Conservation (phyloP, 2,797 vertebrate genomes). For the Leptodactylus fallax region DNA sequence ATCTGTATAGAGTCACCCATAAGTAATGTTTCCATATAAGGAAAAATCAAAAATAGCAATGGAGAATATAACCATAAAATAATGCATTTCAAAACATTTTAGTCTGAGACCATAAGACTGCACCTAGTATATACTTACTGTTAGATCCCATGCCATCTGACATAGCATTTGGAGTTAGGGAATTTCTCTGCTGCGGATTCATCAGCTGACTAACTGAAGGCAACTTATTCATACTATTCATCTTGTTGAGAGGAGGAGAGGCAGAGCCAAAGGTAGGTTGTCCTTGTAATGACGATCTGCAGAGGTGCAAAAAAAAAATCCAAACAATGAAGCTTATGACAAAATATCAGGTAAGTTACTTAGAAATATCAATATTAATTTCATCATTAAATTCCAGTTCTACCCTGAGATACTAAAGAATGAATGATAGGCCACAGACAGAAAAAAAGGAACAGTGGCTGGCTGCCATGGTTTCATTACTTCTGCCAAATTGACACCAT, state of each 20-base stretch:
- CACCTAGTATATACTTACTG: conserved; percentile 82
- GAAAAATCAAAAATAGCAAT: not conserved
- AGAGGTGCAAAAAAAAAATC: conserved; percentile 56
- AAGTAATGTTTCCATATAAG: not conserved
- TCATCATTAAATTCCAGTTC: not conserved
- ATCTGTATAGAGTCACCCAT: not conserved
- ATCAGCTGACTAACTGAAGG: conserved; percentile 99
- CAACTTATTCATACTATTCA: conserved; percentile 92
- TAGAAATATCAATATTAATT: not conserved
- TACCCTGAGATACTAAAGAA: not conserved
- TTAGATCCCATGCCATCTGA: conserved; percentile 89
- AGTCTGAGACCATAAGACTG: not conserved
- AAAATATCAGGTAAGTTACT: not conserved
- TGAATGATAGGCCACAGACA: not conserved
- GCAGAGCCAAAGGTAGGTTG: conserved; percentile 87
- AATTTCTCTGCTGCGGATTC: conserved; percentile 96
- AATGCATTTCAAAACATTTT: not conserved
- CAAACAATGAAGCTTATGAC: not conserved
- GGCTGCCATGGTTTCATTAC: not conserved
- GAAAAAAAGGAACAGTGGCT: no score
- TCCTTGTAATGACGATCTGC: conserved; percentile 88
- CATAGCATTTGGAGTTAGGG: conserved; percentile 93
- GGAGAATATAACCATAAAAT: not conserved
- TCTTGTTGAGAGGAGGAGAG: conserved; percentile 92
- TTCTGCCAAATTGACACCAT: not conserved